These are phyloP conservation scores for Meteorus sp. DNA, from an alignment of 1,140 invertebrate species.

Conservation along the genomic window DNA sequence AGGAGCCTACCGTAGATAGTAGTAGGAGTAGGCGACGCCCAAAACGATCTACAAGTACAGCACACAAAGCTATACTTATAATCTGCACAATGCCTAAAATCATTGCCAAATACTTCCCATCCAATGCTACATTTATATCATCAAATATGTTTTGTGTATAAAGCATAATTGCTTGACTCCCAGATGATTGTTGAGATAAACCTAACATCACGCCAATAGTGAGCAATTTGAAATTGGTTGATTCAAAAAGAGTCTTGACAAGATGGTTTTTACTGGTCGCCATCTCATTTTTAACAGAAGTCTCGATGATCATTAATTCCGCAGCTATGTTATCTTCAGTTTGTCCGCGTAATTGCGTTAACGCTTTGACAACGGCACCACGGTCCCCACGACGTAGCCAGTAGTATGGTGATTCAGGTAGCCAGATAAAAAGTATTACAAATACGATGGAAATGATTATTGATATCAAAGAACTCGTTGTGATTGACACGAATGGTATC, in stretches of 20 bases:
- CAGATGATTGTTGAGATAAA: conserved; percentile 72
- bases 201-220: conserved; percentile 66
- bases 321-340: conserved; percentile 58
- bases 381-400: conserved; percentile 60
- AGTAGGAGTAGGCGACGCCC: conserved; percentile 69
- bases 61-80: conserved; percentile 60
- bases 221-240: conserved; percentile 65
- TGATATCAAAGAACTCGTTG: conserved; percentile 60
- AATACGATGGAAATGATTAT: conserved; percentile 61
- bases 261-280: conserved; percentile 57
- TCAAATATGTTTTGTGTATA: conserved; percentile 74
- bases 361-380: conserved; percentile 61
- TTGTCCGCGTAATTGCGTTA: conserved; percentile 62
- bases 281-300: conserved; percentile 60
- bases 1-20: conserved; percentile 61
- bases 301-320: conserved; percentile 65
- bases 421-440: conserved; percentile 62
- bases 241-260: conserved; percentile 60
- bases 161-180: conserved; percentile 71
- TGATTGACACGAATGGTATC: conserved; percentile 63
- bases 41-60: conserved; percentile 67
- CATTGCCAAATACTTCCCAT: conserved; percentile 62
- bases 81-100: conserved; percentile 71
- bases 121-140: conserved; percentile 55
- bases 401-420: conserved; percentile 77